phyloP scores from a whole-genome alignment of 2,888 invertebrate species.

The Calephelis perditalis region DNA sequence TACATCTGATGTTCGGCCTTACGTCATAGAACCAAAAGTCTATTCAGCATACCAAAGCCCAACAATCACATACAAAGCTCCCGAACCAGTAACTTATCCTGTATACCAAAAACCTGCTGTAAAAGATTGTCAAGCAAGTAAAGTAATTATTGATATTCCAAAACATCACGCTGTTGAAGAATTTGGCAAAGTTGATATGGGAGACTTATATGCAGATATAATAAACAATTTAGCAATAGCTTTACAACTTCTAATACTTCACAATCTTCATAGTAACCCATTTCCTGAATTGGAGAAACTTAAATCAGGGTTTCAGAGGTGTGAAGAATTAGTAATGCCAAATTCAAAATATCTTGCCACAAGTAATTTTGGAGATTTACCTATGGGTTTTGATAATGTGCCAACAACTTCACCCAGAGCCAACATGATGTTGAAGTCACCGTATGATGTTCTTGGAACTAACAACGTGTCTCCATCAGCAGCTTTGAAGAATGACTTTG shows the following conservation, averaged over 20 bases:
- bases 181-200: slow-evolving; percentile 15
- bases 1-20: neutral
- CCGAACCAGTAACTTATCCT: slow-evolving; percentile 15
- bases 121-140: neutral
- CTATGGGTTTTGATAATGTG: slow-evolving; percentile 26
- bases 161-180: slow-evolving; percentile 12
- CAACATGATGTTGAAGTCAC: slow-evolving; percentile 32
- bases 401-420: slow-evolving; percentile 27
- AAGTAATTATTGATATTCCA: slow-evolving; percentile 6
- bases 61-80: slow-evolving; percentile 2
- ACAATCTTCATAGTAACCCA: slow-evolving; percentile 50
- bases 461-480: slow-evolving; percentile 19
- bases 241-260: slow-evolving; percentile 54
- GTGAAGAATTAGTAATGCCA: slow-evolving; percentile 28
- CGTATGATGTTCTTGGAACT: slow-evolving; percentile 34
- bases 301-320: slow-evolving; percentile 3
- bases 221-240: slow-evolving; percentile 63
- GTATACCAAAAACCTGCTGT: slow-evolving; percentile 12
- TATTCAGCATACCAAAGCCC: slow-evolving; percentile 14
- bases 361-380: slow-evolving; percentile 33
- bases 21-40: slow-evolving; percentile 9
- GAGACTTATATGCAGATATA: slow-evolving; percentile 43
- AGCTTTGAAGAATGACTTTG: slow-evolving; percentile 43
- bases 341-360: slow-evolving; percentile 38
- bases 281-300: slow-evolving; percentile 21